These are phyloP conservation scores for Pristionchus japonicus DNA, from an alignment of 2,888 invertebrate genomes.

Conservation along the genomic window DNA sequence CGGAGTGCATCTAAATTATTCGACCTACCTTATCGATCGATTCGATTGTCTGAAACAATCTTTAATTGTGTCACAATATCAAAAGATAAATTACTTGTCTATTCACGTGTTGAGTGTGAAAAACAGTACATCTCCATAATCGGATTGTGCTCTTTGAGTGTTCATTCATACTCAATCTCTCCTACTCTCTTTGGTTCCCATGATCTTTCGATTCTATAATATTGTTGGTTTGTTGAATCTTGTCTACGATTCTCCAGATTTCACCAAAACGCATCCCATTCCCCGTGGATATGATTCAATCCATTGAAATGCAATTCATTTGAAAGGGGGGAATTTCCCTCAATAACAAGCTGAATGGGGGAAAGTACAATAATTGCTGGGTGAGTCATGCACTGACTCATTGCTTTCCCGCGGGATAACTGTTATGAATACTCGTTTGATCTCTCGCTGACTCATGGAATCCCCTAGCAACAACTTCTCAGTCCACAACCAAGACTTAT, in stretches of 20 bases:
- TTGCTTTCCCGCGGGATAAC: neutral
- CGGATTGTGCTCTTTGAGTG: neutral
- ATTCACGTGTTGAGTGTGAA: neutral
- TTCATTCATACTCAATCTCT: neutral
- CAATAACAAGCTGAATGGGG: slow-evolving; percentile 6
- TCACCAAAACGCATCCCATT: neutral
- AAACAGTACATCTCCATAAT: neutral
- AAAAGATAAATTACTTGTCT: slow-evolving; percentile 1
- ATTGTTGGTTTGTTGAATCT: neutral
- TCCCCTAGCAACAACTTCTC: neutral
- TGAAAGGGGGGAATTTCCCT: neutral
- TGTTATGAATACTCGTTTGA: neutral
- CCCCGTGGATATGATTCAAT: neutral
- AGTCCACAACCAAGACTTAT: neutral
- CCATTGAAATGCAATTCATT: neutral
- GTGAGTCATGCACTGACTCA: slow-evolving; percentile 22
- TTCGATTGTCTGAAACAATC: neutral
- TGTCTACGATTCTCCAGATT: neutral
- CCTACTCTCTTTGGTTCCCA: neutral
- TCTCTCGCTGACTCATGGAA: neutral
- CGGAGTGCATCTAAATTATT: slow-evolving; percentile 37
- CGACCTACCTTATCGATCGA: slow-evolving; percentile 9
- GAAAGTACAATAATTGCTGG: slow-evolving; percentile 12
- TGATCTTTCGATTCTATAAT: neutral
- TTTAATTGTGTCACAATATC: neutral